phyloP scores from a whole-genome alignment of 2,113 vertebrate species.

The Mesocricetus auratus region DNA sequence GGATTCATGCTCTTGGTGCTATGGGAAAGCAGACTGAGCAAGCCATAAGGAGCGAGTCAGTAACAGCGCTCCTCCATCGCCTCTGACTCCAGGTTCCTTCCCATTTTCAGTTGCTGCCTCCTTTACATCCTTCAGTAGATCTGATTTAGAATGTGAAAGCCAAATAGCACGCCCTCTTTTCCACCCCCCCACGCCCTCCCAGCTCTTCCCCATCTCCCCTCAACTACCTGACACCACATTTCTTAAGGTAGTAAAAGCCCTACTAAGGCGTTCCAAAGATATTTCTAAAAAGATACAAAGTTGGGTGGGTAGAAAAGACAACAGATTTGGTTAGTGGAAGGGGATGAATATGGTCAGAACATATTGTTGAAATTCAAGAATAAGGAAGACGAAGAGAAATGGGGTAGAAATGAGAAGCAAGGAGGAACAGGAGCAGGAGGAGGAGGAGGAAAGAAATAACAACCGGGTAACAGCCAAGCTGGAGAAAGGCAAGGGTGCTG shows the following conservation, averaged over 20 bases:
- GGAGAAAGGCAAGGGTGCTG: not conserved
- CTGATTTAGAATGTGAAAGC: not conserved
- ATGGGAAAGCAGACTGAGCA: not conserved
- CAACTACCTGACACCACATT: not conserved
- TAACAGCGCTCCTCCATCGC: not conserved
- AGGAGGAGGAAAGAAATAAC: not conserved
- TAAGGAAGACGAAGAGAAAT: not conserved
- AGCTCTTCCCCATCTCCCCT: not conserved
- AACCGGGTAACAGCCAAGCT: not conserved
- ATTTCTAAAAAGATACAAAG: not conserved
- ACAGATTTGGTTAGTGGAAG: not conserved
- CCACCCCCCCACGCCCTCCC: rapidly evolving
- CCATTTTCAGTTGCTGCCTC: not conserved
- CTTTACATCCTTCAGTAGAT: not conserved
- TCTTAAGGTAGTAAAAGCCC: not conserved
- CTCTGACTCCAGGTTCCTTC: not conserved
- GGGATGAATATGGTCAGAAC: not conserved
- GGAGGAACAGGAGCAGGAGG: not conserved
- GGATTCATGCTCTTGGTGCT: not conserved
- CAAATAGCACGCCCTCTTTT: not conserved
- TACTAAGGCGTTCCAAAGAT: not conserved
- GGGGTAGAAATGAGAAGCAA: not conserved
- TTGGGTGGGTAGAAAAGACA: not conserved
- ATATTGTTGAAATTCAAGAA: not conserved
- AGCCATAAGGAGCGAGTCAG: not conserved